A percentile compares a stretch with the other conserved stretches of the same genome.
Conservation (phyloP, 2,797 vertebrate genomes). For the Taenioides sp. region DNA sequence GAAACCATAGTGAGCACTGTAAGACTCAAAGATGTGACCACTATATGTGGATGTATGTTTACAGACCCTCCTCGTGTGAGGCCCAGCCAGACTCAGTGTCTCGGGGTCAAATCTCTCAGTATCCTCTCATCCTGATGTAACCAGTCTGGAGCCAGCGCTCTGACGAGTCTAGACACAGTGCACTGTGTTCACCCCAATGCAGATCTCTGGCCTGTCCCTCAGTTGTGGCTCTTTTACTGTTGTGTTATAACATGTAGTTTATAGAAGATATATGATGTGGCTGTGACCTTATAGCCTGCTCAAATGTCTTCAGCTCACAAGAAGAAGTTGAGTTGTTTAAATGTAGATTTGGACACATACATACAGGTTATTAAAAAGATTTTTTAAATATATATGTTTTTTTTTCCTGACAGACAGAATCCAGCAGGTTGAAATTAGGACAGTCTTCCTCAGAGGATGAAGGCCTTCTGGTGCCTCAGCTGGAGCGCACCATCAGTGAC, state of each 20-base stretch:
- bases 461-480: slow-evolving; percentile 82
- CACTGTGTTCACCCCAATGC: slow-evolving; percentile 66
- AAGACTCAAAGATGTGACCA: slow-evolving; percentile 45
- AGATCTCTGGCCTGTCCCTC: slow-evolving; percentile 35
- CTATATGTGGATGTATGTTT: slow-evolving; percentile 52
- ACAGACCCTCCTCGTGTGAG: slow-evolving; percentile 52
- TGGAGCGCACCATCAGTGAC: slow-evolving; percentile 90
- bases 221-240: slow-evolving; percentile 46
- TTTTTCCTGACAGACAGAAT: slow-evolving; percentile 74
- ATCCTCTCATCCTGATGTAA: slow-evolving; percentile 65
- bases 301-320: neutral
- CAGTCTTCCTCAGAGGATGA: slow-evolving; percentile 79
- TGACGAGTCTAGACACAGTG: slow-evolving; percentile 77
- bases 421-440: slow-evolving; percentile 71
- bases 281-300: slow-evolving; percentile 10
- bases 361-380: neutral
- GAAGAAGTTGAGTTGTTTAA: slow-evolving; percentile 1
- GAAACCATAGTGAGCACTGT: slow-evolving; percentile 26
- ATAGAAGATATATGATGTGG: slow-evolving; percentile 23
- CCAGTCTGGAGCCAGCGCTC: slow-evolving; percentile 73
- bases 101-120: slow-evolving; percentile 68
- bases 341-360: neutral
- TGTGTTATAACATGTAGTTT: slow-evolving; percentile 19
- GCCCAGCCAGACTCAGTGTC: slow-evolving; percentile 67
- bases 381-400: neutral